These are phyloP conservation scores for Xanthorhoe spadicearia DNA, from an alignment of 2,888 invertebrate genomes.

Conservation along the genomic window DNA sequence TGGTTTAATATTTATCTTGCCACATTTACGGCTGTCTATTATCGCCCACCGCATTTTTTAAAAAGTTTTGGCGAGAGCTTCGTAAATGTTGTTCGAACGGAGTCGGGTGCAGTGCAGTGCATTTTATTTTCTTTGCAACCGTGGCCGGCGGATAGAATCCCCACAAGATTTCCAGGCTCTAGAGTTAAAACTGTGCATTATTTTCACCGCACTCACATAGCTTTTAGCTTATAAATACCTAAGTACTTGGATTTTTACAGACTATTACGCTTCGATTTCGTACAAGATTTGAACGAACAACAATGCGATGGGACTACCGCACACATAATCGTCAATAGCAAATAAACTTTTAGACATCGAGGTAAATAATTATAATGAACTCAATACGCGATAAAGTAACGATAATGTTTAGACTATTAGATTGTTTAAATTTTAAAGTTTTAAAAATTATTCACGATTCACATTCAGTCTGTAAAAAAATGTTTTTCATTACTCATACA, in stretches of 20 bases:
- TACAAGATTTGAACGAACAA: background rate
- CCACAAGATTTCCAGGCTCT: slow-evolving; percentile 2
- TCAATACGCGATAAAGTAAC: no score
- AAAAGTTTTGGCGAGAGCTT: background rate
- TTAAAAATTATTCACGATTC: no score
- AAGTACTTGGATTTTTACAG: background rate
- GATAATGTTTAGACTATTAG: no score
- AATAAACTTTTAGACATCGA: no score
- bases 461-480: no score
- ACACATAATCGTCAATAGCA: no score
- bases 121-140: slow-evolving; percentile 11
- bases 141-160: slow-evolving; percentile 3
- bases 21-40: background rate
- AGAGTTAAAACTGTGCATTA: background rate
- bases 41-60: background rate
- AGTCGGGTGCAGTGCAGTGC: background rate
- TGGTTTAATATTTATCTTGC: no score
- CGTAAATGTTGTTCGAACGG: slow-evolving; percentile 14
- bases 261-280: background rate
- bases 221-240: background rate
- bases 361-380: no score
- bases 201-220: background rate
- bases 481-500: no score
- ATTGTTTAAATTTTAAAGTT: no score
- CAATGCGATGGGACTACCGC: no score